Base-by-base conservation (phyloP, 2,797 vertebrate species). In the Micrastur ruficollis region DNA sequence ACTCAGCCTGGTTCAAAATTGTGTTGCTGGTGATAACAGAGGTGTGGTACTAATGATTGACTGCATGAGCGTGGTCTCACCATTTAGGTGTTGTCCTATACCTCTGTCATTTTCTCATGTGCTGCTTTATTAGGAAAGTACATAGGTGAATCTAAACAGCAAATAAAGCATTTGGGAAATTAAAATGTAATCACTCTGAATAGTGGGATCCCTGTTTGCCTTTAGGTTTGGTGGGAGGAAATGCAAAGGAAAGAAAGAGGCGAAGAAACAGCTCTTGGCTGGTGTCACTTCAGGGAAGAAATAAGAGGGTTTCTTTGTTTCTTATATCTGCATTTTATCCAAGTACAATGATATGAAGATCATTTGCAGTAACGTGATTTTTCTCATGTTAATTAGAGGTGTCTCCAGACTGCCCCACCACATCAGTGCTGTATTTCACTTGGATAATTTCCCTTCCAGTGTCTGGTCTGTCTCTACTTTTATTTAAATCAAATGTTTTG, bases 401-500 rank as follows among this genome's bases (percentile, higher is more conserved):
- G 62, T 89, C 61, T 85, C 67, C 79, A 85, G 68, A 44, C 74
- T 87, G 44, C 67, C 63, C 74, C 40, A 67, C 23, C 40, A 31
- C 42, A 46, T 44, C 50, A 61, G 40, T 58, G 55, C 62, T 87
- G 29, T 86, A 81, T 90, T 97, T 84, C 50, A 58, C 66, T 86
- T 26, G 18, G 63, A 23, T 92, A 59, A 94, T 96, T 95, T 73
- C 36, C 19, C 31, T 80, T 87, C 26, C 53, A 75, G 31, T 83
- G 12, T 65, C 92, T 97, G 88, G 25, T 75, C 55, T 90, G 34
- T 49, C 86, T 81, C 71, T 62, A 19, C 38, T 2, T 66, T 95
- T 93, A 38, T 93, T 96, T 91, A 95, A 93, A 91, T 86, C 32
- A 81, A 79, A 62, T 40, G 46, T 68, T 92, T 34, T 3, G 14